Base-by-base conservation (phyloP, 2,888 invertebrate genomes). In the Chrysolina haemoptera region DNA sequence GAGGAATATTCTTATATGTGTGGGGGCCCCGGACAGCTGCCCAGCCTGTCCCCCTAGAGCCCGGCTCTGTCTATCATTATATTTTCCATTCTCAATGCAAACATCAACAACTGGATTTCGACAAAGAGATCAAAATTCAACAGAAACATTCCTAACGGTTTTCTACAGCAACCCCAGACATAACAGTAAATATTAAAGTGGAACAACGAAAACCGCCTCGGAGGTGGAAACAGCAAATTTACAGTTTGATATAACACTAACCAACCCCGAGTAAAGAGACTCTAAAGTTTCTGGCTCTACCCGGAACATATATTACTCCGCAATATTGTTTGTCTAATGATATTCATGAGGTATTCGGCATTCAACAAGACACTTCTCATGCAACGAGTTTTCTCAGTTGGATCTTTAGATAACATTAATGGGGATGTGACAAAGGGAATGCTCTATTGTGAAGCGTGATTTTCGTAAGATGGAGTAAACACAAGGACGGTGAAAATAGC, bases 261-360 rank as follows among this genome's bases (percentile, higher is more conserved):
- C 59, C 35, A 11, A 6, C 59, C 59, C 59, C 8, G 59, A 35
- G 59, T 59, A 35, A n/a, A 27, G 59, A 59, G 22, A 35, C 59
- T 59, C 14, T 35, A 35, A 59, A 59, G 59, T 59, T 59, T 59
- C 27, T n/a, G 27, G 12, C 8, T 27, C 10, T 35, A 59, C 48
- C 68, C 64, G 64, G 68, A 71, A 74, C 71, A 71, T 70, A 62
- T 64, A 71, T 70, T 71, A 71, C 71, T 65, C 64, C 69, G 62
- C 76, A 74, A 76, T 76, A 76, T 74, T 76, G 76, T 76, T 73
- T 65, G 68, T 59, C 55, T 74, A 76, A 76, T 74, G 70, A 74
- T 74, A 76, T 74, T 76, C 76, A 76, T 74, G 73, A 76, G 74
- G 68, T 68, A 74, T 76, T 75, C 70, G 76, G 74, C 74, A 70